phyloP scores from a whole-genome alignment of 2,888 invertebrate genomes.

The Notodonta dromedarius region DNA sequence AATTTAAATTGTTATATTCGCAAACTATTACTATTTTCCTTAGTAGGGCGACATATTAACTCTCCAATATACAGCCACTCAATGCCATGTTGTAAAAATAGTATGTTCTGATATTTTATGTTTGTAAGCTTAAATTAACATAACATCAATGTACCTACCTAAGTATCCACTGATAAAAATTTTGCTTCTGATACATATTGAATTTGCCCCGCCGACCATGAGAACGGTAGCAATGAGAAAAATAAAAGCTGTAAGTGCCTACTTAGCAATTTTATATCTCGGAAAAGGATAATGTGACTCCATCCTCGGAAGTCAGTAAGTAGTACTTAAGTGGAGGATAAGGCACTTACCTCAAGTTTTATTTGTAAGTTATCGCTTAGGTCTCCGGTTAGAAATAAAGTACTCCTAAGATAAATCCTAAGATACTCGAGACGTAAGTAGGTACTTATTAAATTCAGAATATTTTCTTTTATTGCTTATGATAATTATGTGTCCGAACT shows the following conservation, averaged over 20 bases:
- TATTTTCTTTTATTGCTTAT: not conserved
- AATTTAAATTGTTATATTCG: not conserved
- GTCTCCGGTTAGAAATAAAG: not conserved
- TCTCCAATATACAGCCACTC: no score
- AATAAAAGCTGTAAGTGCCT: not conserved
- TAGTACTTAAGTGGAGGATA: constrained; percentile 1
- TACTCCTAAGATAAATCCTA: not conserved
- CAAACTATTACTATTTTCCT: not conserved
- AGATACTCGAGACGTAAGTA: not conserved
- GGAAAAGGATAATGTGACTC: not conserved
- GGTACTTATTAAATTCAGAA: not conserved
- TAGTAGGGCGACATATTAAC: no score
- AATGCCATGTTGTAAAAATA: no score
- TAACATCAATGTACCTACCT: no score
- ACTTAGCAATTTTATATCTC: not conserved
- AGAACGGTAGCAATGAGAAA: not conserved
- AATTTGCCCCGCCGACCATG: not conserved
- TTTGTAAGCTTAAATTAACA: no score
- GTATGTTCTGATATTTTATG: no score
- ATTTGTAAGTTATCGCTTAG: not conserved
- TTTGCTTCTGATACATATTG: not conserved
- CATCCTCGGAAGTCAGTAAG: not conserved
- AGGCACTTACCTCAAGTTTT: not conserved
- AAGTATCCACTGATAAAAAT: no score
- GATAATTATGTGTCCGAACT: not conserved